Evolutionary conservation across 2,797 vertebrate genomes (phyloP), one percentile per base, ranked within the genome.

Genomic region (Sebastiscus tertius): DNA sequence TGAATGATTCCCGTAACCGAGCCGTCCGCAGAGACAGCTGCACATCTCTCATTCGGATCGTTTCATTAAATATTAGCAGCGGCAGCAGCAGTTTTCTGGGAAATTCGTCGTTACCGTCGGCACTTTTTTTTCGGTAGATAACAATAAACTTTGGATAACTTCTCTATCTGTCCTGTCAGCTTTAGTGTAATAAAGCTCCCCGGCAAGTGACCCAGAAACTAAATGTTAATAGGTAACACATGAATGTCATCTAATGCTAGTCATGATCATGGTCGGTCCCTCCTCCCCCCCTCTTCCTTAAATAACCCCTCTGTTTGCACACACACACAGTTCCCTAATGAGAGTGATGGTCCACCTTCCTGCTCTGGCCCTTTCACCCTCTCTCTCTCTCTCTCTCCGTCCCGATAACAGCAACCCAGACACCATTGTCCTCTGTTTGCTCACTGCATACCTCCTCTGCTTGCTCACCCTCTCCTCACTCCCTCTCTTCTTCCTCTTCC

Each of bases 351-450:
- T 89, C 71, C 69, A 66, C 81, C 72, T 62, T 81, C 49, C 66
- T 67, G 29, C 82, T 72, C 27, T 52, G n/a, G 71, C 79, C 81
- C 77, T 89, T 91, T 89, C 77, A 79, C 85, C 61, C 67, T 52
- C 77, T 83, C 84, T 79, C 64, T 80, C 62, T 82, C 58, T 46
- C 42, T 46, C 77, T 75, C 61, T 88, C 67, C 87, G 72, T 88
- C 84, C 78, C 16, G 72, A 91, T 92, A 92, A 91, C 85, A 72
- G 84, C 83, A 88, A 81, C 77, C 88, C 90, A 94, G 94, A 93
- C 92, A 85, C 88, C 80, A 94, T 94, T 95, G 94, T 94, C 79
- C 58, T 74, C 55, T 94, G 90, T 95, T 94, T 95, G 92, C 92
- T 89, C 77, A 78, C 72, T 33, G 77, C 93, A 94, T 93, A 92